These are phyloP conservation scores for Manis pentadactyla DNA, from an alignment of 2,797 vertebrate genomes.

Conservation along the genomic window DNA sequence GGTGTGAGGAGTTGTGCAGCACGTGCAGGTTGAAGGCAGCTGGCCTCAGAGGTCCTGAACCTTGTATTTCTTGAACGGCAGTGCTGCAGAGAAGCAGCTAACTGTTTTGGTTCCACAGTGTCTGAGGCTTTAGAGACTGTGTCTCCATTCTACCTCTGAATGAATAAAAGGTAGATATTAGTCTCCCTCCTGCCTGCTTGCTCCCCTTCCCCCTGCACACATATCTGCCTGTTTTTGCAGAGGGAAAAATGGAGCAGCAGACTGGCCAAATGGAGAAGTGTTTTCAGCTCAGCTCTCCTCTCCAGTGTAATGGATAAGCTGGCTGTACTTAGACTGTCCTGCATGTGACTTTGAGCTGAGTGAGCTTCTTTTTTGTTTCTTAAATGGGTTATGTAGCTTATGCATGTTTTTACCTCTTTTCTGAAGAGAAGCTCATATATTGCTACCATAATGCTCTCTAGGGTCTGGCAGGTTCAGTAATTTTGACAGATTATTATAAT, in stretches of 20 bases:
- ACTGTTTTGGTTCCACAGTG: background rate
- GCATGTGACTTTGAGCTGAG: constrained; percentile 34
- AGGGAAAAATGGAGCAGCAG: background rate
- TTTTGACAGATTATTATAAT: background rate
- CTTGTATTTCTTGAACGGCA: background rate
- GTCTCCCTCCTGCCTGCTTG: background rate
- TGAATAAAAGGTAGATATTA: background rate
- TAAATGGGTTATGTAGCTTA: background rate
- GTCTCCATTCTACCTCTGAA: constrained; percentile 10
- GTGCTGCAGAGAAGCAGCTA: background rate
- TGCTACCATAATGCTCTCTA: background rate
- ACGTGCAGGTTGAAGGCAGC: background rate
- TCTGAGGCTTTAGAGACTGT: background rate
- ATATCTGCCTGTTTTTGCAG: background rate
- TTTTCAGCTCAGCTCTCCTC: background rate
- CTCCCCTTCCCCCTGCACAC: background rate
- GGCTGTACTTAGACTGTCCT: background rate
- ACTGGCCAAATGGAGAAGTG: background rate
- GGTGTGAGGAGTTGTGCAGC: background rate
- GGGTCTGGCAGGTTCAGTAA: background rate
- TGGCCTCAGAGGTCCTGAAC: background rate
- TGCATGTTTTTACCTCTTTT: background rate
- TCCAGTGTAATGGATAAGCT: background rate
- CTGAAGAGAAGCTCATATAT: background rate
- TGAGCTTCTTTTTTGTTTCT: background rate